Base-by-base conservation (phyloP, 2,888 invertebrate species). In the Syrphus vitripennis region DNA sequence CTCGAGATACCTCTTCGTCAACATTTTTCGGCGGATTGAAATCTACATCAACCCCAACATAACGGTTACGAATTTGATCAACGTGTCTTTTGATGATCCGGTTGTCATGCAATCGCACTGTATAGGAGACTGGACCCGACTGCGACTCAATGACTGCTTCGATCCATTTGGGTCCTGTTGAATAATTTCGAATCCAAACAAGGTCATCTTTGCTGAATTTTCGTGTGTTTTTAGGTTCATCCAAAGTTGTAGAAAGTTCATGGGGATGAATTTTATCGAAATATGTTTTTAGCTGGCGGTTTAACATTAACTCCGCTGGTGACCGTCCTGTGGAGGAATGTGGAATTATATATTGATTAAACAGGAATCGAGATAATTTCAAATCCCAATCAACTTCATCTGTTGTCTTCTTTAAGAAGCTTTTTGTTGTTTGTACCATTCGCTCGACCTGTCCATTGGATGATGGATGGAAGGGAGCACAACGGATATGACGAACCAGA, bases 161-260 rank as follows among this genome's bases (percentile, higher is more conserved):
- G 2, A 37, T 42, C 42, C 42, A 42, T 42, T 42, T 42, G 16
- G 34, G 63, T 7, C 61, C 78, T 26, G 63, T 16, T 14, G 72
- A n/a, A 34, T 78, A 78, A 10, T 72, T 79, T 19, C 63, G 71
- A 12, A 57, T 71, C 70, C 71, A 71, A 29, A 78, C 61, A 24
- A 21, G 12, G 40, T 65, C 31, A 55, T 53, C 53, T 59, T 24
- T 48, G 48, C 24, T 21, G 24, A 24, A 45, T 5, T n/a, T 40
- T 14, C 40, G 63, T 65, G 31, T 31, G 5, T 31, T 31, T 31
- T 31, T 31, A 10, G 31, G 31, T 3, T 31, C 31, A 31, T 31
- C 10, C 2, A 31, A 2, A 10, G 9, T 31, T 10, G n/a, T 45
- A 9, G 48, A 3, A 21, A 21, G 3, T 42, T 42, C 16, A 42